Base-by-base conservation (phyloP, 2,888 invertebrate genomes). In the Chrysina gloriosa region DNA sequence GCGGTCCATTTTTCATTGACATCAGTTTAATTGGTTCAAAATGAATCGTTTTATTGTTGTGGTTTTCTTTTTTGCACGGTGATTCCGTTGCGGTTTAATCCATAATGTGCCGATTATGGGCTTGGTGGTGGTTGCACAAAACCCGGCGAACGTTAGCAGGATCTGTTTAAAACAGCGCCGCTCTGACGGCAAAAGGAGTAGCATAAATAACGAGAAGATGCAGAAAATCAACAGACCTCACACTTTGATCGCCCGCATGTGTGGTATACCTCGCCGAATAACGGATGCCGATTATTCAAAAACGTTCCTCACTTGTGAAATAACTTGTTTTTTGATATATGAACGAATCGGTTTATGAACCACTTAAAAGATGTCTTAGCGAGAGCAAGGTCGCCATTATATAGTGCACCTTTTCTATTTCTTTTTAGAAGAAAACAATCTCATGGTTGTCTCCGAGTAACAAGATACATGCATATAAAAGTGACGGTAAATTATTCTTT, bases 161-260 rank as follows among this genome's bases (percentile, higher is more conserved):
- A 65, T 68, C 25, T 27, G 42, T 50, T 70, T 63, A 64, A n/a
- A n/a, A 69, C 64, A 70, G 68, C 63, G 69, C 66, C 63, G 66
- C 64, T 65, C 54, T 48, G 66, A 65, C 69, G 67, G 64, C 65
- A 67, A 68, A 70, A 70, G 54, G 58, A 70, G 14, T 66, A n/a
- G 25, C 9, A 72, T 69, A 72, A 70, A 70, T 70, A 72, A 68
- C 52, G 64, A 34, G 36, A 34, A 34, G 61, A 56, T 63, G 63
- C 25, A 25, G 65, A 69, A 70, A 72, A 72, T 72, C 69, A 63
- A 61, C 65, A 63, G 72, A 72, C 72, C 72, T 70, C 72, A 71
- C 72, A 72, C 72, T 72, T 70, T n/a, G 72, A 67, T 63, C 34
- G 50, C 48, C 68, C 67, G 50, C 54, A 63, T 69, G 67, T 72